Evolutionary conservation across 1,140 invertebrate species (phyloP), one percentile per base, ranked within the genome.

Genomic region (Trichoplusia ni): DNA sequence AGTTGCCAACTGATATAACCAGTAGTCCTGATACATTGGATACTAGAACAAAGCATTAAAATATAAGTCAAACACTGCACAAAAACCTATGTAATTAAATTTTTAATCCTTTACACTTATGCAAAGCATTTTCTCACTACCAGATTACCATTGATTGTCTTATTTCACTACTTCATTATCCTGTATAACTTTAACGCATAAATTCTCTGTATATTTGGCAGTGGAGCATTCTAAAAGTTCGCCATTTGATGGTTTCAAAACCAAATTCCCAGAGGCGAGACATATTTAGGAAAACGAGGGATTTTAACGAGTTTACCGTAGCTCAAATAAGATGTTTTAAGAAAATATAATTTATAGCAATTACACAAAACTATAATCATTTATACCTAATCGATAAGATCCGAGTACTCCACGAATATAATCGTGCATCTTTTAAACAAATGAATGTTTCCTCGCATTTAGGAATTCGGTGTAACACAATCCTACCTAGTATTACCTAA

Each of bases 181-280:
- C 35, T 37, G 35, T 37, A 14, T 37, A 37, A 37, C 35, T 37
- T 6, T 37, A 14, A 16, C 35, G 7, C 13, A 37, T 42, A 42
- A 21, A 23, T 42, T 42, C 19, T 42, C 19, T 42, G 40, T 23
- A 21, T 42, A 42, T 42, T 42, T 42, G 40, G 40, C 40, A 42
- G 19, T 21, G 19, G 19, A 21, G 19, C 40, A n/a, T 5, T 42
- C 9, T 11, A 42, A 4, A 42, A 2, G 23, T 16, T 42, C 23
- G 40, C 19, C 18, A 42, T 19, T 40, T 40, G 14, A 19, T 40
- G 37, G 40, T 23, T 21, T 21, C 11, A 21, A 42, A 0, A 42
- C n/a, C n/a, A n/a, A n/a, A n/a, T 8, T 7, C 19, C 35, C 37
- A 42, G 9, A 42, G 38, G 11, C 38, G 21, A 42, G 38, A 42